These are phyloP conservation scores for Euphydryas editha DNA, from an alignment of 2,888 invertebrate genomes.

Conservation along the genomic window DNA sequence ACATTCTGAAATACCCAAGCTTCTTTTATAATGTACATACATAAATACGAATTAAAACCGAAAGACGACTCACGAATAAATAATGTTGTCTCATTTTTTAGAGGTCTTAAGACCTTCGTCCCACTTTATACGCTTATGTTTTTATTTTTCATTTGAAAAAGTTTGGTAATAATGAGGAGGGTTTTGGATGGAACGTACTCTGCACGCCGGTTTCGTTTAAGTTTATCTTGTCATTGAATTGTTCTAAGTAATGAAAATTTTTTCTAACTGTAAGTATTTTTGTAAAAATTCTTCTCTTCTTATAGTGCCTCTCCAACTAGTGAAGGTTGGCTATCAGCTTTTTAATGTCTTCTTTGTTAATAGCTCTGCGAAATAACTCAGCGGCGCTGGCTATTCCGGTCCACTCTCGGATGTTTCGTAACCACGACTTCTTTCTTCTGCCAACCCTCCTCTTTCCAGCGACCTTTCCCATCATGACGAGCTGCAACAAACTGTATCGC, in stretches of 20 bases:
- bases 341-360: no score
- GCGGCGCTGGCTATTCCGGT: no score
- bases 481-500: no score
- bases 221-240: conserved; percentile 4
- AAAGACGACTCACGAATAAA: conserved; percentile 73
- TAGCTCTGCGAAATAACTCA: no score
- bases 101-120: conserved; percentile 72
- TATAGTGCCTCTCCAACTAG: no score
- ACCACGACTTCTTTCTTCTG: no score
- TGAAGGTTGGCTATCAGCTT: no score
- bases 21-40: conserved; percentile 74
- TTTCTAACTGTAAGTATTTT: not conserved
- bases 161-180: conserved; percentile 74
- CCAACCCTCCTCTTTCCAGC: no score
- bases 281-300: not conserved
- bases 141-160: conserved; percentile 71
- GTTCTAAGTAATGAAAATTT: not conserved
- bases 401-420: no score
- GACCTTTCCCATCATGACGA: no score
- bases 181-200: conserved; percentile 55
- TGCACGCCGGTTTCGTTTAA: conserved; percentile 47
- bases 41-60: conserved; percentile 80
- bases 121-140: conserved; percentile 69
- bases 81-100: conserved; percentile 77
- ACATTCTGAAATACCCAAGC: conserved; percentile 59